Percentiles rank a stretch among this genome's conserved stretches.
These are phyloP conservation scores for Seira sanloemensis DNA, from an alignment of 2,888 invertebrate species.

Conservation along the genomic window DNA sequence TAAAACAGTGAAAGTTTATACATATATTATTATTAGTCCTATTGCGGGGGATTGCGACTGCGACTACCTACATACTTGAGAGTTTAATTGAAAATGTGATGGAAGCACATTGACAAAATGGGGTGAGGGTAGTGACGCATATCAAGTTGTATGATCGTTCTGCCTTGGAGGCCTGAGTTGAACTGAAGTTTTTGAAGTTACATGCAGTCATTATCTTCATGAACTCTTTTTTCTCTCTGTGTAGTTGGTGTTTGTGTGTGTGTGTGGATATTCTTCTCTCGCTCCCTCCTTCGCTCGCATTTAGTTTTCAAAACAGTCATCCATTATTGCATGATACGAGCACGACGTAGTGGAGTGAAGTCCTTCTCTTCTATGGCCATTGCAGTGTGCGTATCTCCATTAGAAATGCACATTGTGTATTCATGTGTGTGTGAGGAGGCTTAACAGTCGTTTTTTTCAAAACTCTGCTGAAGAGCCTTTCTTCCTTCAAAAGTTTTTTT, in stretches of 20 bases:
- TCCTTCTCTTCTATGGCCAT: neutral
- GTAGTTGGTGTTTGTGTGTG: neutral
- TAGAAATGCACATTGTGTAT: too few species aligned
- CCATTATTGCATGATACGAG: too few species aligned
- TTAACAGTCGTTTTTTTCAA: too few species aligned
- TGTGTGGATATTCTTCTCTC: neutral
- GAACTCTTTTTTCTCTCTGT: conserved; percentile 26
- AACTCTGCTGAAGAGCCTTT: too few species aligned
- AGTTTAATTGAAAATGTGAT: too few species aligned
- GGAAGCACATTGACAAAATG: neutral
- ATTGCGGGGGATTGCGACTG: neutral
- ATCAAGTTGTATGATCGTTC: conserved; percentile 3
- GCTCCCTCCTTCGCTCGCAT: neutral
- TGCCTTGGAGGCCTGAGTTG: conserved; percentile 27
- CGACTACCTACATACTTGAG: neutral
- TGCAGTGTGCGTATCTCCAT: too few species aligned
- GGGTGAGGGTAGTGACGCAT: neutral
- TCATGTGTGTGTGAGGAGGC: too few species aligned
- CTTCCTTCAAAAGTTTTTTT: too few species aligned
- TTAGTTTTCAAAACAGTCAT: neutral
- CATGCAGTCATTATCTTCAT: conserved; percentile 46
- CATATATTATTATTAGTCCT: neutral
- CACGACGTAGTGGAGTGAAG: neutral
- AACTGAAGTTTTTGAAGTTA: conserved; percentile 41
- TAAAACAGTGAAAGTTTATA: conserved; percentile 21